These are phyloP conservation scores for Cosmorhoe ocellata DNA, from an alignment of 2,888 invertebrate genomes.

Conservation along the genomic window DNA sequence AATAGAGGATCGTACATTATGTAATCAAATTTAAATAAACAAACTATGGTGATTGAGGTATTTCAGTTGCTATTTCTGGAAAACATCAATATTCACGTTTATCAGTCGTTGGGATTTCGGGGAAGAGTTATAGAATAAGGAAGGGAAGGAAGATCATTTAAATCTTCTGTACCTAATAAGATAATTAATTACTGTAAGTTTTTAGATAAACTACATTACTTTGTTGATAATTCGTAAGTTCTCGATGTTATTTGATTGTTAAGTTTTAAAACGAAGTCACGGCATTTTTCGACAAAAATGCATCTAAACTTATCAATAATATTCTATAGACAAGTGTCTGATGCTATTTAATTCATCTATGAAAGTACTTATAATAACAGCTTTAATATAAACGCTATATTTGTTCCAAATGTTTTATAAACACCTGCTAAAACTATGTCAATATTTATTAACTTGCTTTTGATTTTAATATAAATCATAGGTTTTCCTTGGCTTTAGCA, in stretches of 20 bases:
- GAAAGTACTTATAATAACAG: constrained; percentile 5
- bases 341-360: constrained; percentile 6
- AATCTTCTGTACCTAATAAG: background rate
- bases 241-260: constrained; percentile 40
- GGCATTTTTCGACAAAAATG: constrained; percentile 5
- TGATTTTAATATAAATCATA: constrained; percentile 17
- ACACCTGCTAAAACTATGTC: constrained; percentile 40
- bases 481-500: too few species aligned
- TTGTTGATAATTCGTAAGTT: constrained; percentile 43
- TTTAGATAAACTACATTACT: constrained; percentile 5
- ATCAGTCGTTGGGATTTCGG: constrained; percentile 18
- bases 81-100: constrained; percentile 34
- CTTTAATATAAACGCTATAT: constrained; percentile 12
- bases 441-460: constrained; percentile 48
- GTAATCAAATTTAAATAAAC: constrained; percentile 20
- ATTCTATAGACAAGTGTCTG: constrained; percentile 15
- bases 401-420: constrained; percentile 34
- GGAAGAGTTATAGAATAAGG: constrained; percentile 10
- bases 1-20: constrained; percentile 37
- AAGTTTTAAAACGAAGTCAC: background rate
- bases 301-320: constrained; percentile 3
- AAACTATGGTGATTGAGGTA: constrained; percentile 38
- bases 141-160: constrained; percentile 1
- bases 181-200: background rate
- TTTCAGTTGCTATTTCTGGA: constrained; percentile 37